A percentile compares a stretch with the other conserved stretches of the same genome.
These are phyloP conservation scores for Cloeon dipterum DNA, from an alignment of 2,888 invertebrate genomes.

Conservation along the genomic window DNA sequence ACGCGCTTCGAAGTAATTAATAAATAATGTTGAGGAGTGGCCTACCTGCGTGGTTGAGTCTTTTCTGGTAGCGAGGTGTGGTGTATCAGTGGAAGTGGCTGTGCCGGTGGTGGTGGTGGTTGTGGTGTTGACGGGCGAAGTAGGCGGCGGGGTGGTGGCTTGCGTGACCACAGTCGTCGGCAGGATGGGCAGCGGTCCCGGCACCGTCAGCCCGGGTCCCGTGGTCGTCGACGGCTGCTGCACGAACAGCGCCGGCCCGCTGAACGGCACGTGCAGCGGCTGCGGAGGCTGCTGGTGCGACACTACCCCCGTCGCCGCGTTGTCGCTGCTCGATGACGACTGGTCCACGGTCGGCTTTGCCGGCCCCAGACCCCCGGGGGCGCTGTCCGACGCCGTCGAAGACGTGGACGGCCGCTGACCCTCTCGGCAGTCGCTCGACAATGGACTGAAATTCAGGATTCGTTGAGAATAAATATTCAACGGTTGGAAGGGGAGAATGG, in stretches of 20 bases:
- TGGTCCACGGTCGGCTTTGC: slow-evolving; percentile 31
- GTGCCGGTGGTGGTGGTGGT: slow-evolving; percentile 11
- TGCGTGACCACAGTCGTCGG: slow-evolving; percentile 45
- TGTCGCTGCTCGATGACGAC: not conserved
- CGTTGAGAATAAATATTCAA: too few relatives aligned
- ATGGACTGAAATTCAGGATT: too few relatives aligned
- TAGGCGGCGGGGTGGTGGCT: slow-evolving; percentile 7
- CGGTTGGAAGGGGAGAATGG: too few relatives aligned
- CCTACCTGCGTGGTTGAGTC: slow-evolving; percentile 74
- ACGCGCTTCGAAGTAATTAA: too few relatives aligned
- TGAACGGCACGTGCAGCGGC: not conserved
- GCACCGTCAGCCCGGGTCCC: slow-evolving; percentile 1
- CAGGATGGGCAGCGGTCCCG: slow-evolving; percentile 17
- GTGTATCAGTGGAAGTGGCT: slow-evolving; percentile 16
- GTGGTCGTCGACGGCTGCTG: not conserved
- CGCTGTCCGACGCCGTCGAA: slow-evolving; percentile 48
- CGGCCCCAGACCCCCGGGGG: slow-evolving; percentile 19
- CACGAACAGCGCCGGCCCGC: slow-evolving; percentile 1
- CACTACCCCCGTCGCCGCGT: not conserved
- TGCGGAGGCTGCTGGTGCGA: too few relatives aligned
- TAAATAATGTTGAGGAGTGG: too few relatives aligned
- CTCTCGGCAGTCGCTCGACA: slow-evolving; percentile 6
- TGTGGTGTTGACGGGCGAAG: slow-evolving; percentile 6
- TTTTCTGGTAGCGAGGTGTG: slow-evolving; percentile 31
- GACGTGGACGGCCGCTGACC: slow-evolving; percentile 47